phyloP scores from a whole-genome alignment of 1,140 invertebrate species.

The Dinothrombium tinctorium region DNA sequence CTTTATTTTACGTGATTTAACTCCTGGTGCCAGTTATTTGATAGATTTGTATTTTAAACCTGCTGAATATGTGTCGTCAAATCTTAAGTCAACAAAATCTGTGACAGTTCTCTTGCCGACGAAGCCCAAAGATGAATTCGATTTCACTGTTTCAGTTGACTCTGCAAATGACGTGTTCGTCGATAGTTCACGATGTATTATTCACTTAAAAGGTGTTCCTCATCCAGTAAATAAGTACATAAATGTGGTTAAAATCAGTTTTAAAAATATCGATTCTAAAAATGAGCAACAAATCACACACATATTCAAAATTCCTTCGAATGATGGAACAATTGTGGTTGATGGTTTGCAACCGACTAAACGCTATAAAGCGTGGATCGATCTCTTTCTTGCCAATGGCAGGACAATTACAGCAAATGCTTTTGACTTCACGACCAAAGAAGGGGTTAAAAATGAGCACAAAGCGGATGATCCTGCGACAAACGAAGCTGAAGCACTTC shows the following conservation, averaged over 20 bases:
- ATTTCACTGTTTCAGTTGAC: slow-evolving; percentile 43
- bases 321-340: slow-evolving; percentile 42
- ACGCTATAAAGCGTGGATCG: slow-evolving; percentile 19
- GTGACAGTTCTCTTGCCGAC: slow-evolving; percentile 32
- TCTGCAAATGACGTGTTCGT: slow-evolving; percentile 42
- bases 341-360: slow-evolving; percentile 49
- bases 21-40: slow-evolving; percentile 43
- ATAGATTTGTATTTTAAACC: slow-evolving; percentile 49
- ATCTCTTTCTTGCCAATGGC: slow-evolving; percentile 15
- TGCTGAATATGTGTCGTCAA: slow-evolving; percentile 39
- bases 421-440: slow-evolving; percentile 15
- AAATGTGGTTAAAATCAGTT: slow-evolving; percentile 64
- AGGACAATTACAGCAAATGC: slow-evolving; percentile 13
- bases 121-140: slow-evolving; percentile 34
- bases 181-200: slow-evolving; percentile 19
- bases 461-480: slow-evolving; percentile 20
- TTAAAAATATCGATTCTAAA: slow-evolving; percentile 34
- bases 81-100: slow-evolving; percentile 39
- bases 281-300: slow-evolving; percentile 32
- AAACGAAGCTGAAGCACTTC: slow-evolving; percentile 42
- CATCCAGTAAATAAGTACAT: slow-evolving; percentile 67
- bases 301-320: slow-evolving; percentile 54
- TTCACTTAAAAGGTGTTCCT: slow-evolving; percentile 52
- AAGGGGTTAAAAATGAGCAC: slow-evolving; percentile 2
- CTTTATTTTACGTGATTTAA: slow-evolving; percentile 42